A percentile compares a stretch with the other conserved stretches of the same genome.
These are phyloP conservation scores for Stomatorhinus walkeri DNA, from an alignment of 2,797 vertebrate species.

Conservation along the genomic window DNA sequence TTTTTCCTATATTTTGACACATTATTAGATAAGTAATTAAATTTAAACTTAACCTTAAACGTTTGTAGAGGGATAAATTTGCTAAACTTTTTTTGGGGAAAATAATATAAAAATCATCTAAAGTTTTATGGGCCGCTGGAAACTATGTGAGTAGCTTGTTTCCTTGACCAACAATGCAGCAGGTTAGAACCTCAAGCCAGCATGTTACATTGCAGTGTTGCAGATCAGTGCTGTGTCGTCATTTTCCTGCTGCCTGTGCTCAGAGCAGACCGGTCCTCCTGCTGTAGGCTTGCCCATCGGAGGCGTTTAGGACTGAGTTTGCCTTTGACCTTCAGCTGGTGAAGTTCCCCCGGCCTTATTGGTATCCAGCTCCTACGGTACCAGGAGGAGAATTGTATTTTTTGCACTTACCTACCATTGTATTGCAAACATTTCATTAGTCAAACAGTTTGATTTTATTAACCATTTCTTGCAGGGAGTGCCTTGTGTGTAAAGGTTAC, in stretches of 20 bases:
- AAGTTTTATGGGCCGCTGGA: not conserved
- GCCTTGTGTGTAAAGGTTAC: not conserved
- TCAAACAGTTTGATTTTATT: not conserved
- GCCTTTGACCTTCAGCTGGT: constrained; percentile 4
- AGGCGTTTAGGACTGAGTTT: not conserved
- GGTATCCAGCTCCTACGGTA: not conserved
- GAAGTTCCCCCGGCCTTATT: not conserved
- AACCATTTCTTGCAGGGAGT: not conserved
- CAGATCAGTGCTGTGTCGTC: not conserved
- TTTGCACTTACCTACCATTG: not conserved
- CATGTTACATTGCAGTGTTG: not conserved
- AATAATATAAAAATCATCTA: no score
- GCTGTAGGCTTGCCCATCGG: not conserved
- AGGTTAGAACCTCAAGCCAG: not conserved
- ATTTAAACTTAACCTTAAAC: not conserved
- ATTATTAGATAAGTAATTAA: not conserved
- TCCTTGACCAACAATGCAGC: not conserved
- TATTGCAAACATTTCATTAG: not conserved
- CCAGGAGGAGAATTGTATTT: not conserved
- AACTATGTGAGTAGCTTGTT: not conserved
- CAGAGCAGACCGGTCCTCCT: not conserved
- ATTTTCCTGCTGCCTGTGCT: not conserved
- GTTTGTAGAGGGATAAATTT: not conserved
- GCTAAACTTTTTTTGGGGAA: not conserved
- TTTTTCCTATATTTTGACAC: not conserved